Base-by-base conservation (phyloP, 1,140 invertebrate genomes). In the Adoxophyes honmai region DNA sequence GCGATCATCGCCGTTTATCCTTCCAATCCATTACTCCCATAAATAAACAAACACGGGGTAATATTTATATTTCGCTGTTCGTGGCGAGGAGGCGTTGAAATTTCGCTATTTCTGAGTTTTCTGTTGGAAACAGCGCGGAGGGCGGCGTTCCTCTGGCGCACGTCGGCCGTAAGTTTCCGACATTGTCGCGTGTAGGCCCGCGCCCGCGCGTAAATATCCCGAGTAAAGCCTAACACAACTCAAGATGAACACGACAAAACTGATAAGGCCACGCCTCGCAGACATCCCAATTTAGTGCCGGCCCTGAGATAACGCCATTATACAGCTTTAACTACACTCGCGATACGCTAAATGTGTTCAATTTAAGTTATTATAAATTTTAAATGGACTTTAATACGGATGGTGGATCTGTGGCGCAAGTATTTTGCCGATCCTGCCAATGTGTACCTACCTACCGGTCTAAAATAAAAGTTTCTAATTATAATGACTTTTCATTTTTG, bases 221-320 rank as follows among this genome's bases (percentile, higher is more conserved):
- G 56, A 73, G 73, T 86, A 88, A 88, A 88, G 83, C 85, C 85
- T 84, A 88, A 88, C 83, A 86, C 85, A 88, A 88, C 81, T 88
- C 83, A 88, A 85, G 81, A 83, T 82, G 81, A 81, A 88, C 85
- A 88, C 73, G 85, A 85, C 85, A 82, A 81, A 81, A 85, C 79
- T 85, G 85, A 88, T 88, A 88, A 86, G 80, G 63, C 77, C 79
- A 74, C 73, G 72, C 72, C 73, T 78, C 73, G 75, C 60, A 72
- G 68, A 88, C 85, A 86, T 88, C 83, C 85, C 83, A 88, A 88
- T 88, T 88, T 88, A 88, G 81, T 88, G 73, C 83, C 83, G 73
- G 73, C 62, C 76, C 73, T 44, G 54, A 80, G 85, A 88, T 88
- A 88, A 88, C 78, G 78, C 85, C 82, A 86, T 88, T 88, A 88